Evolutionary conservation across 2,113 vertebrate genomes (phyloP).

Genomic region (Lophius piscatorius): DNA sequence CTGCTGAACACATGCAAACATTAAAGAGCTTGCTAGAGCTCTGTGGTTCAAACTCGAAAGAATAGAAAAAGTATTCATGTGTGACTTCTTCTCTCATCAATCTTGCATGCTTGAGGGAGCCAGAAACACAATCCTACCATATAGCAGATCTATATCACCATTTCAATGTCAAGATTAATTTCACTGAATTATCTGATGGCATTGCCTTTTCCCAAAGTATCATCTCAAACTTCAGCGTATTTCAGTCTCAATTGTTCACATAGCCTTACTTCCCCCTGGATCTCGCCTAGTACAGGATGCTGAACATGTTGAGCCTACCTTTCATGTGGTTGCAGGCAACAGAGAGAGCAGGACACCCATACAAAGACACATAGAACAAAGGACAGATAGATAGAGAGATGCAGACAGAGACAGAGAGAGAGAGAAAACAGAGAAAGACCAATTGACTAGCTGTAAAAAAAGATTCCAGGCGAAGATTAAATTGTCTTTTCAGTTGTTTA

Average conservation of each 20-base stretch:
- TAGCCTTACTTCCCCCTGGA: constrained; percentile 59
- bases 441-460: constrained; percentile 19
- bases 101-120: too few relatives aligned
- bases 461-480: too few relatives aligned
- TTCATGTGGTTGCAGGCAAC: constrained; percentile 68
- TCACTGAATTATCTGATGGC: constrained; percentile 14
- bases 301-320: constrained; percentile 58
- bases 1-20: constrained; percentile 40
- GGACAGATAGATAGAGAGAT: constrained; percentile 6
- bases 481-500: too few relatives aligned
- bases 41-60: constrained; percentile 33
- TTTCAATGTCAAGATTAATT: constrained; percentile 20
- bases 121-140: constrained; percentile 30
- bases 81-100: constrained; percentile 41
- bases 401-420: not conserved
- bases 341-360: constrained; percentile 27
- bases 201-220: constrained; percentile 10
- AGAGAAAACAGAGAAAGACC: not conserved
- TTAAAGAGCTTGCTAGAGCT: constrained; percentile 31
- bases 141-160: constrained; percentile 36
- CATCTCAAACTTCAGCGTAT: constrained; percentile 22
- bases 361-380: constrained; percentile 7
- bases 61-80: constrained; percentile 44
- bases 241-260: constrained; percentile 39
- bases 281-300: constrained; percentile 66